phyloP scores from a whole-genome alignment of 30 jellyfish, hydroid and myxozoan species.

The Kudoa iwatai region DNA sequence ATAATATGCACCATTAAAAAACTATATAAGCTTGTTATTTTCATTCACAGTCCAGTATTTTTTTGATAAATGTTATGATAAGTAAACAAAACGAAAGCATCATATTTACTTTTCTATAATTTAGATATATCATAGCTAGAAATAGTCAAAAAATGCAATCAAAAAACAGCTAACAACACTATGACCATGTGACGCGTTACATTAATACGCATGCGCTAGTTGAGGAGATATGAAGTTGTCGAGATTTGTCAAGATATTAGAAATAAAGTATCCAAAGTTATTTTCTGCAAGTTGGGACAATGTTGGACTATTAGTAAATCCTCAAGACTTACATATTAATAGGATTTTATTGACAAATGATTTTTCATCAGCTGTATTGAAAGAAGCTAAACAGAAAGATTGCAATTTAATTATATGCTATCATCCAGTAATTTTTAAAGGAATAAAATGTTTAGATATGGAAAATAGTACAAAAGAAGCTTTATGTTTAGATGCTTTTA shows the following conservation, averaged over 20 bases:
- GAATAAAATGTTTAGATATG: constrained; percentile 16
- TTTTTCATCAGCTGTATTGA: constrained; percentile 28
- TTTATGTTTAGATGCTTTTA: constrained; percentile 12
- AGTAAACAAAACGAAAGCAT: too few relatives aligned
- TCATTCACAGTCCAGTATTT: too few relatives aligned
- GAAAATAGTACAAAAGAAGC: constrained; percentile 26
- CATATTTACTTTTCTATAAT: too few relatives aligned
- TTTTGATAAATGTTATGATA: too few relatives aligned
- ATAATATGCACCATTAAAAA: too few relatives aligned
- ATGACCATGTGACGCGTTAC: too few relatives aligned
- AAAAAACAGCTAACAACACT: too few relatives aligned
- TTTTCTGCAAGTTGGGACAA: constrained; percentile 90
- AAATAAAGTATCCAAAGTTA: constrained; percentile 8
- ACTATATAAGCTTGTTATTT: too few relatives aligned
- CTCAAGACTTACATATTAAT: constrained; percentile 15
- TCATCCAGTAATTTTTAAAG: constrained; percentile 60
- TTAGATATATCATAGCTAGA: too few relatives aligned
- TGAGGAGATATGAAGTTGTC: neutral
- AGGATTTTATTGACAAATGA: constrained; percentile 27
- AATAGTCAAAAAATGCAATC: too few relatives aligned
- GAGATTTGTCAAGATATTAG: neutral
- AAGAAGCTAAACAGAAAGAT: constrained; percentile 11
- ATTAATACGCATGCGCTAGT: too few relatives aligned
- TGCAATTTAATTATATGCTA: constrained; percentile 28
- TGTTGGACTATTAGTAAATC: constrained; percentile 69